Conservation (phyloP, 2,113 vertebrate species). For the Aramus guarauna region DNA sequence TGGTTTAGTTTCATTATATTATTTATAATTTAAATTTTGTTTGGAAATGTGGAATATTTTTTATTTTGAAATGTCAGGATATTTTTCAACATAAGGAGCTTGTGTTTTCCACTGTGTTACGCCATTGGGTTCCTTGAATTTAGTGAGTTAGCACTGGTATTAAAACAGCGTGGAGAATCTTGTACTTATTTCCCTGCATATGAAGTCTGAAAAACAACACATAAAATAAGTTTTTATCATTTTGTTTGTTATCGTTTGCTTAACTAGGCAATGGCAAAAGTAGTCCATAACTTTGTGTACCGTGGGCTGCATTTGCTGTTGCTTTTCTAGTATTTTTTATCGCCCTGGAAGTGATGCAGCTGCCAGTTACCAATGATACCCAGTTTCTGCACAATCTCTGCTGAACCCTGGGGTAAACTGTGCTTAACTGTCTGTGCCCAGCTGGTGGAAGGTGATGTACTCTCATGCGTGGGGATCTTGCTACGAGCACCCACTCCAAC, state of each 20-base stretch:
- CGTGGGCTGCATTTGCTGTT: not conserved
- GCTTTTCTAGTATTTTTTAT: not conserved
- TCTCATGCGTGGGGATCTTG: not conserved
- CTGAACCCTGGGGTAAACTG: not conserved
- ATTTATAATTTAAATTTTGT: not conserved
- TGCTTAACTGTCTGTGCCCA: not conserved
- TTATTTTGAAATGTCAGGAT: not conserved
- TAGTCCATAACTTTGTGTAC: not conserved
- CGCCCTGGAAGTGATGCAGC: not conserved
- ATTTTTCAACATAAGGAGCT: not conserved
- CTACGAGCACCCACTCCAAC: not conserved
- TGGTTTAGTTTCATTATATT: not conserved
- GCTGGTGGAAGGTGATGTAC: not conserved
- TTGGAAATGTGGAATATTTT: not conserved
- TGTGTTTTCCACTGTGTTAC: not conserved
- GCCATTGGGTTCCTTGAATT: not conserved
- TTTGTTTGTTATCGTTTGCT: not conserved
- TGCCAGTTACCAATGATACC: not conserved
- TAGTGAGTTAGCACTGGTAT: not conserved
- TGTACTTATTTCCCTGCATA: not conserved
- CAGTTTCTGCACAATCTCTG: not conserved
- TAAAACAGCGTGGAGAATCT: not conserved
- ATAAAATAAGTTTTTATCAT: not conserved
- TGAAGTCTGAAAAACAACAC: not conserved
- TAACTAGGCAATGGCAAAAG: not conserved